A percentile compares a stretch with the other conserved stretches of the same genome.
phyloP scores from a whole-genome alignment of 2,797 vertebrate species.

The Mus caroli region DNA sequence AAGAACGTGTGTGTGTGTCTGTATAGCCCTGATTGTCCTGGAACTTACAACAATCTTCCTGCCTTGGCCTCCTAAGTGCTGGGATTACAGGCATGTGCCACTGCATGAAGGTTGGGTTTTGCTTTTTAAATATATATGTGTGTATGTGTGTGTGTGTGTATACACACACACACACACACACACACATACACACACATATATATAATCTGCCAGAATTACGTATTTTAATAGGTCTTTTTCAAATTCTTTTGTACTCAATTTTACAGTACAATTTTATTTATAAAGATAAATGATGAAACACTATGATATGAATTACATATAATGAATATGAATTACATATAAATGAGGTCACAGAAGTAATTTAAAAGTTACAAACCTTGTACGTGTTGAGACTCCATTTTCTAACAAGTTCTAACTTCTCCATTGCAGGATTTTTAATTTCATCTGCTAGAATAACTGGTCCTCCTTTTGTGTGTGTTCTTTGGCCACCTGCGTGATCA shows the following conservation, averaged over 20 bases:
- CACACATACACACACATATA: too few species aligned
- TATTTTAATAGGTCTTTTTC: neutral
- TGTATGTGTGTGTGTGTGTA: too few species aligned
- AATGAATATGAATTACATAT: constrained; percentile 30
- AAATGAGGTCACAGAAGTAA: constrained; percentile 48
- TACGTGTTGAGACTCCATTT: constrained; percentile 99
- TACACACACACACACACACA: too few species aligned
- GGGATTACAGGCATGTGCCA: neutral
- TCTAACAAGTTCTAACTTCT: constrained; percentile 98
- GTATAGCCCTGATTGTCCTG: neutral
- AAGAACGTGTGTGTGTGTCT: too few species aligned
- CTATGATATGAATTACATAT: constrained; percentile 25
- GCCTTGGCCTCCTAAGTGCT: neutral
- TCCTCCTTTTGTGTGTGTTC: constrained; percentile 89
- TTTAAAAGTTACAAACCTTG: constrained; percentile 92
- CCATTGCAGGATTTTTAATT: constrained; percentile 97
- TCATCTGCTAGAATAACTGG: constrained; percentile 97
- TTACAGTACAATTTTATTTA: constrained; percentile 18
- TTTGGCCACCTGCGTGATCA: constrained; percentile 81
- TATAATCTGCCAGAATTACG: neutral
- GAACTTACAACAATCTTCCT: neutral
- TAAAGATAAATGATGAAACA: constrained; percentile 57
- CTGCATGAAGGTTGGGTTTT: neutral
- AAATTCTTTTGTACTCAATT: neutral
- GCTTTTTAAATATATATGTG: neutral